Conservation (phyloP, 2,888 invertebrate species). For the Microctonus hyperodae region DNA sequence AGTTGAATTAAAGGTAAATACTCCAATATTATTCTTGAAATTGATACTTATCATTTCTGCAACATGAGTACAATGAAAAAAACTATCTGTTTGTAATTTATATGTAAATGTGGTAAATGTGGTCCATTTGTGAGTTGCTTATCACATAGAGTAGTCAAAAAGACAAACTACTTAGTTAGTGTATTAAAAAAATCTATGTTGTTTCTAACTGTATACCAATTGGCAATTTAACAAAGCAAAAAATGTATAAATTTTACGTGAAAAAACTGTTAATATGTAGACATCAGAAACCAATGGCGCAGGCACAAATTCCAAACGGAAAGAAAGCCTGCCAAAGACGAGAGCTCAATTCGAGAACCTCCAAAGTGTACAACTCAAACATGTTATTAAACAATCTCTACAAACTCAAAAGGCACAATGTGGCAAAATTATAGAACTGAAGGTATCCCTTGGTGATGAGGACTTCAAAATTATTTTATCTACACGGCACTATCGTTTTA, state of each 20-base stretch:
- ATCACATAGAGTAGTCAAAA: background rate
- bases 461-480: constrained; percentile 8
- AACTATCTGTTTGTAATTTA: background rate
- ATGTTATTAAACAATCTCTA: constrained; percentile 60
- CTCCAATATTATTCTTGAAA: background rate
- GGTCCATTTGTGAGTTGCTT: constrained; percentile 1
- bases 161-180: background rate
- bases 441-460: constrained; percentile 52
- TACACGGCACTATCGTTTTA: constrained; percentile 38
- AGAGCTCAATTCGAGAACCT: constrained; percentile 67
- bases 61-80: background rate
- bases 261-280: constrained; percentile 46
- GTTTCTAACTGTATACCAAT: background rate
- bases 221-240: background rate
- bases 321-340: constrained; percentile 63
- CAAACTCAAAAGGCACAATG: constrained; percentile 53
- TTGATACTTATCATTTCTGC: background rate
- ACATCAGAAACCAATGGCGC: constrained; percentile 52
- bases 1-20: constrained; percentile 63
- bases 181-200: background rate
- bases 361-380: constrained; percentile 70
- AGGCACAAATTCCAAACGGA: constrained; percentile 61
- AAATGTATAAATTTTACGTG: background rate
- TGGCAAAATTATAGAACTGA: constrained; percentile 52
- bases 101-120: constrained; percentile 6